phyloP scores from a whole-genome alignment of 2,797 vertebrate genomes.

The Cyprinella venusta region DNA sequence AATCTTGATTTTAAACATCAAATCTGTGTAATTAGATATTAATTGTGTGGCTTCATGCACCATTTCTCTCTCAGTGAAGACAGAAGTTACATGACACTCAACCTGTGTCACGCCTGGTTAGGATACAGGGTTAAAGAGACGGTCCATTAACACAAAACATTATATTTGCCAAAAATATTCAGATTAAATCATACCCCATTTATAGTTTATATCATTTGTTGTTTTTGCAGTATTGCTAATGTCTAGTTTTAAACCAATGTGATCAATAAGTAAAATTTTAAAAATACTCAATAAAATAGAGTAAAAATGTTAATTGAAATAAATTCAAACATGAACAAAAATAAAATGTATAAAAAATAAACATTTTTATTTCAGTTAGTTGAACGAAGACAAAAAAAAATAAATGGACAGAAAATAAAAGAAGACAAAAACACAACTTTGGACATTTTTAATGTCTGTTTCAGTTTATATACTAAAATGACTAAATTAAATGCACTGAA shows the following conservation, averaged over 20 bases:
- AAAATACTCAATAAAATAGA: not conserved
- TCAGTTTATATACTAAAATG: not conserved
- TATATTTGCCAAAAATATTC: not conserved
- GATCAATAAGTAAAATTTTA: not conserved
- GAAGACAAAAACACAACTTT: not conserved
- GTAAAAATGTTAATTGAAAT: not conserved
- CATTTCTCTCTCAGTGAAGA: not conserved
- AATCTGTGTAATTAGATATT: not conserved
- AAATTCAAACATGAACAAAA: not conserved
- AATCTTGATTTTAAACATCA: conserved; percentile 1
- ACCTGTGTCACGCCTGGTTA: not conserved
- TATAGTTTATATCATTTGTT: not conserved
- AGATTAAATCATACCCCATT: not conserved
- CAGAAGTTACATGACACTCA: not conserved
- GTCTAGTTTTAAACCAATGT: not conserved
- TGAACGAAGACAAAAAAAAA: not conserved
- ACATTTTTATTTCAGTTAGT: no score
- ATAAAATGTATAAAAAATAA: not conserved
- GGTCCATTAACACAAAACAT: not conserved
- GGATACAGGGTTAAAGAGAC: not conserved
- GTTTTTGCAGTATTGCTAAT: not conserved
- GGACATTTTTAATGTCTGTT: not conserved
- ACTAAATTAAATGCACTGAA: not conserved
- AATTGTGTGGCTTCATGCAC: not conserved
- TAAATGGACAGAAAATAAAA: not conserved